A percentile compares a stretch with the other conserved stretches of the same genome.
These are phyloP conservation scores for Hecatera dysodea DNA, from an alignment of 2,888 invertebrate species.

Conservation along the genomic window DNA sequence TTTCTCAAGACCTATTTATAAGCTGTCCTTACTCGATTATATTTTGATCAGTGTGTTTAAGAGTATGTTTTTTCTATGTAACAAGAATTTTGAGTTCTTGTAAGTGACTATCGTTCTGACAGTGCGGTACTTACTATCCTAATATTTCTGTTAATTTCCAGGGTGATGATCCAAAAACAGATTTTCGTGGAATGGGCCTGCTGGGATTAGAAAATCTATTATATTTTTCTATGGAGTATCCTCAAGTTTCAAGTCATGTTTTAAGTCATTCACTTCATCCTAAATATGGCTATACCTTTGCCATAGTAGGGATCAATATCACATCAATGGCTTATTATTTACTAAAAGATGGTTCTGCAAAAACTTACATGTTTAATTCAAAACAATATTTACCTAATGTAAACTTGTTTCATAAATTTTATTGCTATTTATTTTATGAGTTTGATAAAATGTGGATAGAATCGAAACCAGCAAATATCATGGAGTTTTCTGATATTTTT, in stretches of 20 bases:
- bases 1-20: too few relatives aligned
- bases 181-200: conserved; percentile 99
- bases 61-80: too few relatives aligned
- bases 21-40: too few relatives aligned
- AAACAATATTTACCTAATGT: conserved; percentile 92
- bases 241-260: conserved; percentile 95
- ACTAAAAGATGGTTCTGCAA: conserved; percentile 95
- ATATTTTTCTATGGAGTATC: conserved; percentile 96
- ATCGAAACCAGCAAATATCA: conserved; percentile 97
- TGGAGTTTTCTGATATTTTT: conserved; percentile 98
- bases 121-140: neutral
- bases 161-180: conserved; percentile 99
- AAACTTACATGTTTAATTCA: conserved; percentile 97
- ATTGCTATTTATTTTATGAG: conserved; percentile 97
- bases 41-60: too few relatives aligned
- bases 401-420: conserved; percentile 97
- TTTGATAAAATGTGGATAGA: conserved; percentile 99
- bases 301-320: conserved; percentile 98
- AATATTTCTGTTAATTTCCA: conserved; percentile 81
- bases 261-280: conserved; percentile 97
- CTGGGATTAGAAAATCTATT: conserved; percentile 97
- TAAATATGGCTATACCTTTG: conserved; percentile 96
- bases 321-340: conserved; percentile 97
- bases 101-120: too few relatives aligned
- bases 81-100: too few relatives aligned